phyloP scores from a whole-genome alignment of 2,888 invertebrate genomes.

The Agrilus biguttatus region DNA sequence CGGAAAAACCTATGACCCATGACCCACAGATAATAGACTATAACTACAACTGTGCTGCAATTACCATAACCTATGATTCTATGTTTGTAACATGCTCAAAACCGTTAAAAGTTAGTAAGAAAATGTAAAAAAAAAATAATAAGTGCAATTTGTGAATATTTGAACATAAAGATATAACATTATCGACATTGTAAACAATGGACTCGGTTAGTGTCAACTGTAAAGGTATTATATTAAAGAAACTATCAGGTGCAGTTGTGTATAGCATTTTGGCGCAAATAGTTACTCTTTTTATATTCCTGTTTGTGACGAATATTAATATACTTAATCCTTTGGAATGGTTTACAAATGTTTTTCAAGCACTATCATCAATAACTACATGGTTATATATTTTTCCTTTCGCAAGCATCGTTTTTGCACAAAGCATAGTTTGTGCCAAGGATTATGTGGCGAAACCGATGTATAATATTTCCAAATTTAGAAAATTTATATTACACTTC shows the following conservation, averaged over 20 bases:
- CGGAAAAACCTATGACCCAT: too few relatives aligned
- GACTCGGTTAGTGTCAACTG: conserved; percentile 12
- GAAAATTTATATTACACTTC: conserved; percentile 46
- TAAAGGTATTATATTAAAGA: conserved; percentile 41
- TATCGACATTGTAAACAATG: too few relatives aligned
- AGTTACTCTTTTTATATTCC: conserved; percentile 20
- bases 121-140: too few relatives aligned
- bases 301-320: conserved; percentile 44
- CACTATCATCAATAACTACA: conserved; percentile 47
- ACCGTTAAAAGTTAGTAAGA: too few relatives aligned
- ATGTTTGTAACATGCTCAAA: too few relatives aligned
- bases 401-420: conserved; percentile 46
- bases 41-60: too few relatives aligned
- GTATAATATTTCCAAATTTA: conserved; percentile 52
- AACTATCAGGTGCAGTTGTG: conserved; percentile 36
- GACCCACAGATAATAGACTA: not conserved
- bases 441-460: conserved; percentile 46
- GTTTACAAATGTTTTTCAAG: conserved; percentile 43
- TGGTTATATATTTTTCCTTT: conserved; percentile 51
- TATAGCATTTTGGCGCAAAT: conserved; percentile 27
- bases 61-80: too few relatives aligned
- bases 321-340: conserved; percentile 49
- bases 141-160: too few relatives aligned
- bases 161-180: too few relatives aligned
- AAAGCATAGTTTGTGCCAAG: conserved; percentile 58